Conservation (phyloP, 2,797 vertebrate species). For the Gallinago solitaria region DNA sequence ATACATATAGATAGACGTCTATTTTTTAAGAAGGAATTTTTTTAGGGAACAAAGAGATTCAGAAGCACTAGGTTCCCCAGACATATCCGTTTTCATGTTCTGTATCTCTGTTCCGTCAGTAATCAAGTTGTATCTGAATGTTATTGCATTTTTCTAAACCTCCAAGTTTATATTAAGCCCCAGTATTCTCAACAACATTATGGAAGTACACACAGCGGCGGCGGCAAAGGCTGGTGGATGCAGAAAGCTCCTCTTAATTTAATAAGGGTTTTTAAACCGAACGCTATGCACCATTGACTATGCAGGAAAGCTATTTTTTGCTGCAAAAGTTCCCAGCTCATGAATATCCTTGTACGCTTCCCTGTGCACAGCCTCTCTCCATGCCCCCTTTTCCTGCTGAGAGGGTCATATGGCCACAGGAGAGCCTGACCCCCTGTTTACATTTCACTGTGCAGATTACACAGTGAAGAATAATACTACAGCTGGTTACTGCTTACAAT, state of each 20-base stretch:
- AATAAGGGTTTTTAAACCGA: slow-evolving; percentile 54
- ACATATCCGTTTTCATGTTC: slow-evolving; percentile 37
- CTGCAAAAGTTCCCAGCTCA: slow-evolving; percentile 35
- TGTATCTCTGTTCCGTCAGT: slow-evolving; percentile 53
- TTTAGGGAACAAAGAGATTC: slow-evolving; percentile 24
- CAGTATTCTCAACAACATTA: slow-evolving; percentile 28
- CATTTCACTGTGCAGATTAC: slow-evolving; percentile 51
- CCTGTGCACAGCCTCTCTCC: slow-evolving; percentile 24
- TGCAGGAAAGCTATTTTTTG: slow-evolving; percentile 52
- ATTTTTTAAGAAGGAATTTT: background rate
- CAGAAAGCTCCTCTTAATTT: slow-evolving; percentile 64
- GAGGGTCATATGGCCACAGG: slow-evolving; percentile 54
- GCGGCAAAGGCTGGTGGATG: background rate
- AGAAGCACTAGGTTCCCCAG: slow-evolving; percentile 26
- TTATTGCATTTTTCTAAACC: slow-evolving; percentile 70
- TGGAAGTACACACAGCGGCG: slow-evolving; percentile 54
- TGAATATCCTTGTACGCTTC: slow-evolving; percentile 19
- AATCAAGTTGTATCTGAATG: slow-evolving; percentile 67
- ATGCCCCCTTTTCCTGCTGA: slow-evolving; percentile 47
- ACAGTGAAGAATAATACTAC: slow-evolving; percentile 35
- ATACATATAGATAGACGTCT: background rate
- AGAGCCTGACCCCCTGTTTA: slow-evolving; percentile 40
- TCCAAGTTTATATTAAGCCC: slow-evolving; percentile 61
- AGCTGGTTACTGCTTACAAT: slow-evolving; percentile 22
- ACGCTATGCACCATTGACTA: slow-evolving; percentile 65